Percentiles rank a stretch among this genome's conserved stretches.
Conservation (phyloP, 1,140 invertebrate species). For the Neuroterus valhalla region DNA sequence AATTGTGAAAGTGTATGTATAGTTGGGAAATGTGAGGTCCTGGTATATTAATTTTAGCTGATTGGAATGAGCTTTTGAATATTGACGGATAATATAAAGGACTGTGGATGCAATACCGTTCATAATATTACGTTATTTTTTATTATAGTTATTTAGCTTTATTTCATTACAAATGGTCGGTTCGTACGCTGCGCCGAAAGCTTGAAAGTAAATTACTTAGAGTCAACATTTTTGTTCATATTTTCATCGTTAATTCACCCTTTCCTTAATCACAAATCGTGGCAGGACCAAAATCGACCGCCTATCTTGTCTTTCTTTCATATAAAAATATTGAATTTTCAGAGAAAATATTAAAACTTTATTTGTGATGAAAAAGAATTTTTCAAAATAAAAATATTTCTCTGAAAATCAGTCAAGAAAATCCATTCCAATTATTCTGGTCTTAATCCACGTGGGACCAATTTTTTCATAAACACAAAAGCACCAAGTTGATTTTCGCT, state of each 20-base stretch:
- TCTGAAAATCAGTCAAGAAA: too few relatives aligned
- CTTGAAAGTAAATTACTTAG: background rate
- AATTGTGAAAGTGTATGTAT: too few relatives aligned
- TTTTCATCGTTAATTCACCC: background rate
- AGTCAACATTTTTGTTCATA: background rate
- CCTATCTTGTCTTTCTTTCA: background rate
- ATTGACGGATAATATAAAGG: too few relatives aligned
- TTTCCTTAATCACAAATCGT: constrained; percentile 2
- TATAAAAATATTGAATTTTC: background rate
- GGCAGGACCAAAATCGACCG: background rate
- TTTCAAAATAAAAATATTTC: background rate
- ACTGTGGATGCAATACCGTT: too few relatives aligned
- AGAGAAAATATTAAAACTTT: background rate
- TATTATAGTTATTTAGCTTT: too few relatives aligned
- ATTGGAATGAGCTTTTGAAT: too few relatives aligned
- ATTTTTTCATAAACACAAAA: constrained; percentile 40
- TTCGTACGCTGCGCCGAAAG: constrained; percentile 30
- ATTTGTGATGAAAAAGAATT: background rate
- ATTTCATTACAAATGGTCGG: too few relatives aligned
- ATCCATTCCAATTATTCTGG: background rate
- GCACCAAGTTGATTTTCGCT: background rate
- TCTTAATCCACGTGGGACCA: constrained; percentile 32
- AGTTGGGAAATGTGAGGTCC: too few relatives aligned
- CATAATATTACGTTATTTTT: too few relatives aligned
- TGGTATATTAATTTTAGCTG: too few relatives aligned